Conservation (phyloP, 2,888 invertebrate species). For the Netelia fuscicornis region DNA sequence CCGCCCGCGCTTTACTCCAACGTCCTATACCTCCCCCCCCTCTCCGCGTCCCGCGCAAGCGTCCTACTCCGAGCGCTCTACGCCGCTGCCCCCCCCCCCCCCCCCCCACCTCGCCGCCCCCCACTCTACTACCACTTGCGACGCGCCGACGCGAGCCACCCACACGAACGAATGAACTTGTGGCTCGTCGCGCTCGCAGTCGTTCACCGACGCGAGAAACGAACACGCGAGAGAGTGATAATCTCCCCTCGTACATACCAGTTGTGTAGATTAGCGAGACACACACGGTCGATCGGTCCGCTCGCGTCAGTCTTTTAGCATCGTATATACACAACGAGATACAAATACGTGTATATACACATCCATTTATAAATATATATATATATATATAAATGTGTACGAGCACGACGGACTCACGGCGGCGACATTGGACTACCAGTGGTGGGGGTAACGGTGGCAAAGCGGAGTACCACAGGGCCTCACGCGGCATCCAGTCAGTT, state of each 20-base stretch:
- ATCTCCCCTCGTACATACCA: conserved; percentile 33
- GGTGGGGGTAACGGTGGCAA: conserved; percentile 30
- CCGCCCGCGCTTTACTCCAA: neutral
- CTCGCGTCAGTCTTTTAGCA: conserved; percentile 4
- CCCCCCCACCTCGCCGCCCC: neutral
- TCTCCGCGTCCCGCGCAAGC: neutral
- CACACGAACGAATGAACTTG: conserved; percentile 54
- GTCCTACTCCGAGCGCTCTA: neutral
- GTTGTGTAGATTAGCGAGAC: neutral
- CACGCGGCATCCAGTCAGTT: conserved; percentile 80
- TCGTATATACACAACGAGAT: neutral
- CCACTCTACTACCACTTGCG: neutral
- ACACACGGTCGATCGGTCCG: neutral
- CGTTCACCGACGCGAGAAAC: conserved; percentile 44
- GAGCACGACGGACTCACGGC: conserved; percentile 6
- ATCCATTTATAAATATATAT: neutral
- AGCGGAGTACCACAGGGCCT: conserved; percentile 75
- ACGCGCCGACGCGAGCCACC: conserved; percentile 36
- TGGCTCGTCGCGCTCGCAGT: conserved; percentile 52
- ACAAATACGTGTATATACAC: neutral
- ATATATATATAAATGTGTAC: neutral
- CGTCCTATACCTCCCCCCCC: conserved; percentile 8
- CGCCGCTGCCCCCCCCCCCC: neutral
- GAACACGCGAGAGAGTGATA: conserved; percentile 44
- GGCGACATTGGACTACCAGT: conserved; percentile 78